phyloP scores from a whole-genome alignment of 2,797 vertebrate species.

The Peromyscus nudipes region DNA sequence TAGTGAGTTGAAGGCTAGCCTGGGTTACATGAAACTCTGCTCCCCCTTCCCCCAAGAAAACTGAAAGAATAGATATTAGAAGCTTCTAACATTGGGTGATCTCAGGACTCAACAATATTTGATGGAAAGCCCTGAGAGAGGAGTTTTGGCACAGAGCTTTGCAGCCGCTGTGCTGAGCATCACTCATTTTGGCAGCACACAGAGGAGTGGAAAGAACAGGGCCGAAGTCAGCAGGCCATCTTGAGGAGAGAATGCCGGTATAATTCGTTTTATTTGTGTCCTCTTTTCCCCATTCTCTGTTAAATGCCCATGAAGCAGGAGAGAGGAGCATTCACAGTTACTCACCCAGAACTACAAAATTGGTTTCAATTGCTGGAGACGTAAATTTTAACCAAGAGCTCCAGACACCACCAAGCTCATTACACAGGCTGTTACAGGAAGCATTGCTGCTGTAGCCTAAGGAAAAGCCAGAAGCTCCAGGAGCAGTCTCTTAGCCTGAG shows the following conservation, averaged over 20 bases:
- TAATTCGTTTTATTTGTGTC: not conserved
- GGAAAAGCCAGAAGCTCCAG: not conserved
- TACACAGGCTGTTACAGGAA: not conserved
- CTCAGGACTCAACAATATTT: not conserved
- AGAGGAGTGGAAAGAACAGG: not conserved
- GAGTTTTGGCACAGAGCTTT: not conserved
- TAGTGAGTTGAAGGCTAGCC: not conserved
- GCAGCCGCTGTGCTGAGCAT: too few species aligned
- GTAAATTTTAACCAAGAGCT: slow-evolving; percentile 44
- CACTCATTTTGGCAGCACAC: not conserved
- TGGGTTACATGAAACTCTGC: not conserved
- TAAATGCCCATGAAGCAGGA: slow-evolving; percentile 7
- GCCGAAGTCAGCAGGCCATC: not conserved
- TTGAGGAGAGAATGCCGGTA: not conserved
- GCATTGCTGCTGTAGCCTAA: not conserved
- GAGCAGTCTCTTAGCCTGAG: not conserved
- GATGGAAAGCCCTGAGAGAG: not conserved
- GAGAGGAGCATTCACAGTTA: not conserved
- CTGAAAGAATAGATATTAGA: not conserved
- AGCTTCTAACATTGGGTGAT: slow-evolving; percentile 21
- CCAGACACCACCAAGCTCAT: not conserved
- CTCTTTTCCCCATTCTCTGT: not conserved
- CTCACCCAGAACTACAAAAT: slow-evolving; percentile 37
- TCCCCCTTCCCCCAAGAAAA: too few species aligned
- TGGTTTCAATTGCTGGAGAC: not conserved